Base-by-base conservation (phyloP, 1,140 invertebrate genomes). In the Ditylenchus dipsaci region DNA sequence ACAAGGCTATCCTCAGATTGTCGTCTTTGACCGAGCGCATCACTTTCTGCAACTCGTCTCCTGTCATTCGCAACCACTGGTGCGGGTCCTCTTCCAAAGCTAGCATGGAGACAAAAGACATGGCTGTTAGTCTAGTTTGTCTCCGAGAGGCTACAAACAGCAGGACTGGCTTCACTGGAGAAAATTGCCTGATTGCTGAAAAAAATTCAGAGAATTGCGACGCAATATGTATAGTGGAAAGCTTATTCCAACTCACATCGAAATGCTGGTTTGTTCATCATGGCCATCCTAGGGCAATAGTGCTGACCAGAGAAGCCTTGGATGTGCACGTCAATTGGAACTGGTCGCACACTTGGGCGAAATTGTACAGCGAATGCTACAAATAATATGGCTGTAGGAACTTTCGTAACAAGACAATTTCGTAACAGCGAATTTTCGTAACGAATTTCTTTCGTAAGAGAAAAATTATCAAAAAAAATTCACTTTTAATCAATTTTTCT, bases 261-360 rank as follows among this genome's bases (percentile, higher is more conserved):
- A 85, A 92, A 99, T 1, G 91, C 90, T n/a, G 96, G 95, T 80
- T 94, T 91, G 85, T 99, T 99, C 96, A 99, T 99, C 0, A 93
- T 92, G 43, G 94, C 91, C 96, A 99, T 99, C 67, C 96, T 88
- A 0, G 96, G 95, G 83, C 96, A 99, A 85, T 98, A 99, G 84
- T 99, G 93, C 77, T 96, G 93, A 0, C 93, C 94, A 0, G 92
- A 89, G 83, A 92, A 96, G 0, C 93, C 93, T 66, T 88, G 86
- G 66, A 95, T 91, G 79, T 96, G 93, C 33, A 97, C 93, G 85
- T 96, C 91, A 30, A 99, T 85, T 3, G 95, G 95, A 3, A 99
- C 95, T 7, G 96, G 95, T 43, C 96, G 88, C 3, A 98, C 95
- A 0, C 92, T 93, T 0, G 95, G 94, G 65, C 93, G 89, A 99